phyloP scores from a whole-genome alignment of 1,140 invertebrate genomes.

The Drosophila busckii region DNA sequence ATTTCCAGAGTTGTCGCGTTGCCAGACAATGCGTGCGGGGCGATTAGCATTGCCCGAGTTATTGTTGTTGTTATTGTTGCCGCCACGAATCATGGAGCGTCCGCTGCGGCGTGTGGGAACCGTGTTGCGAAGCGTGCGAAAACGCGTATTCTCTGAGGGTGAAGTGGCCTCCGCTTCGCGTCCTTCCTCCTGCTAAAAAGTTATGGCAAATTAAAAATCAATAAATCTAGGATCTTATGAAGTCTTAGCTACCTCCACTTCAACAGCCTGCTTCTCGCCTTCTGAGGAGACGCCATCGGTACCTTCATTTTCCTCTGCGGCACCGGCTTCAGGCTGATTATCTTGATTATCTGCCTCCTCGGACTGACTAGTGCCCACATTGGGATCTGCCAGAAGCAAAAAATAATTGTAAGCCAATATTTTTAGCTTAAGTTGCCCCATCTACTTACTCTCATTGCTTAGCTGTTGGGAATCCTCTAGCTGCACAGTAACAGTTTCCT shows the following conservation, averaged over 20 bases:
- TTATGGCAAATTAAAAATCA: not conserved
- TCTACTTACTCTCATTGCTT: slow-evolving; percentile 49
- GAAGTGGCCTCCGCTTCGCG: slow-evolving; percentile 85
- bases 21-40: slow-evolving; percentile 80
- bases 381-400: slow-evolving; percentile 57
- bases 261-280: slow-evolving; percentile 82
- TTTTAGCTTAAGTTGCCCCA: not conserved
- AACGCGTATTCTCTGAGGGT: slow-evolving; percentile 79
- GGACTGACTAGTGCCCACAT: slow-evolving; percentile 70
- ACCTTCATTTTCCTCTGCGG: slow-evolving; percentile 76
- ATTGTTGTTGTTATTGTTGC: slow-evolving; percentile 24
- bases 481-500: slow-evolving; percentile 49
- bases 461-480: slow-evolving; percentile 53
- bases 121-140: slow-evolving; percentile 58
- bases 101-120: slow-evolving; percentile 52
- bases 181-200: slow-evolving; percentile 81
- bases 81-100: slow-evolving; percentile 44
- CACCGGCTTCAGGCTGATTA: slow-evolving; percentile 44
- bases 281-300: slow-evolving; percentile 81
- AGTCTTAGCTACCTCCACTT: slow-evolving; percentile 73
- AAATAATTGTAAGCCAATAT: not conserved
- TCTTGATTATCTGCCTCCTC: slow-evolving; percentile 62
- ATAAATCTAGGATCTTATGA: not conserved
- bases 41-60: slow-evolving; percentile 39
- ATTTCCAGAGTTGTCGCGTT: slow-evolving; percentile 49